Base-by-base conservation (phyloP, 2,888 invertebrate genomes). In the Balanococcus diminutus region DNA sequence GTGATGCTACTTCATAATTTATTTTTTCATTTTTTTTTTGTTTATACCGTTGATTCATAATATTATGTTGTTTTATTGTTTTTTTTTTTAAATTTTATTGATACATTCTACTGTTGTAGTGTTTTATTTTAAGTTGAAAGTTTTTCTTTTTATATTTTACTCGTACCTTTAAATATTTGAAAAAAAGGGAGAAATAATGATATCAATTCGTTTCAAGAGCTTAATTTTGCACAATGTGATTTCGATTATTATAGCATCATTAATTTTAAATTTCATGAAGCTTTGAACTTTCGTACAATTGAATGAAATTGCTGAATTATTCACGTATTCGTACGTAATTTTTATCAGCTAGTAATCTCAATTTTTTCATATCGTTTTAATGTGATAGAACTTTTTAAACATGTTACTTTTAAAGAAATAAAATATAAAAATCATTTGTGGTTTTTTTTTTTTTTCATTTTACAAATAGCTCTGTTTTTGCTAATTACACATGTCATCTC, bases 321-420 rank as follows among this genome's bases (percentile, higher is more conserved):
- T 25, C 61, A 67, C 61, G 61, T 28, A 14, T 67, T 19, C 19
- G 9, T 67, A 3, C 61, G 61, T 51, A 56, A 56, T 22, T 46
- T 46, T n/a, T 25, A 28, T 25, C 22, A 22, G 61, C 61, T 28
- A 3, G 61, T 9, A 67, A 67, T 67, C 28, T 22, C 25, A 67
- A 67, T 67, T 25, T 67, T 67, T 25, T 67, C 28, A 67, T 67
- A 67, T 67, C 61, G 28, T 67, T 67, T 67, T 67, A 67, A 67
- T 67, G 61, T 67, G 61, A 67, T 67, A 25, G 3, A 25, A 25
- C 2, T 11, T 25, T 28, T 67, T 25, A 67, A 67, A 28, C 0
- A 14, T 25, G 28, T 25, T n/a, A 25, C 14, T 8, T 56, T 56
- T 67, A 25, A 25, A 67, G 8, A 25, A 67, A 28, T 67, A 14